Evolutionary conservation across 2,888 invertebrate genomes (phyloP).

Genomic region (Drosophila conformis): DNA sequence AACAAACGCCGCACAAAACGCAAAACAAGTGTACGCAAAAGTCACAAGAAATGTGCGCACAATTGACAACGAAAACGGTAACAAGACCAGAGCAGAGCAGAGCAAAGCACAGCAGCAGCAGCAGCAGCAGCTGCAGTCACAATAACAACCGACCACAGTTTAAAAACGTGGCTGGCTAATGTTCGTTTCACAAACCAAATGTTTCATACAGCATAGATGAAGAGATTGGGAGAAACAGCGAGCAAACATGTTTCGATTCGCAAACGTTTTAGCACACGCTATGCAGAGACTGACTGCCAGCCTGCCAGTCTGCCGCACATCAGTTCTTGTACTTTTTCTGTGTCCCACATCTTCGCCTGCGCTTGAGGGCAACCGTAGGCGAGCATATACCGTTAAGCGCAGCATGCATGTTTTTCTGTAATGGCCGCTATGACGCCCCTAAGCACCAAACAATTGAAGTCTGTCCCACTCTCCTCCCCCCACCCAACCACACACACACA

Average conservation of each 20-base stretch:
- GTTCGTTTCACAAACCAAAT: conserved; percentile 53
- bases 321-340: conserved; percentile 48
- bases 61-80: conserved; percentile 38
- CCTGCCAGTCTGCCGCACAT: conserved; percentile 19
- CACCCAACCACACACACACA: not conserved
- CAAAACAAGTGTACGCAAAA: conserved; percentile 7
- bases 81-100: conserved; percentile 20
- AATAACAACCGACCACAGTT: conserved; percentile 13
- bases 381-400: conserved; percentile 54
- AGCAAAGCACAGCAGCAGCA: conserved; percentile 20
- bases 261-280: conserved; percentile 38
- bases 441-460: conserved; percentile 49
- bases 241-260: conserved; percentile 44
- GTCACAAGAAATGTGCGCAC: conserved; percentile 44
- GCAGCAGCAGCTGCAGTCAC: conserved; percentile 7
- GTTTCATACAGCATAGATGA: conserved; percentile 30
- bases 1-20: conserved; percentile 38
- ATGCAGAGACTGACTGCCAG: not conserved
- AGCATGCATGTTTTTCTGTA: conserved; percentile 56
- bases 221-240: not conserved
- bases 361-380: conserved; percentile 34
- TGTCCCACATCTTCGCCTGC: conserved; percentile 55
- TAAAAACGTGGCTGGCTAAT: conserved; percentile 35
- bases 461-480: not conserved
- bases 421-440: conserved; percentile 48